Evolutionary conservation across 2,888 invertebrate species (phyloP), one percentile per base, ranked within the genome.

Genomic region (Diarsia mendica): DNA sequence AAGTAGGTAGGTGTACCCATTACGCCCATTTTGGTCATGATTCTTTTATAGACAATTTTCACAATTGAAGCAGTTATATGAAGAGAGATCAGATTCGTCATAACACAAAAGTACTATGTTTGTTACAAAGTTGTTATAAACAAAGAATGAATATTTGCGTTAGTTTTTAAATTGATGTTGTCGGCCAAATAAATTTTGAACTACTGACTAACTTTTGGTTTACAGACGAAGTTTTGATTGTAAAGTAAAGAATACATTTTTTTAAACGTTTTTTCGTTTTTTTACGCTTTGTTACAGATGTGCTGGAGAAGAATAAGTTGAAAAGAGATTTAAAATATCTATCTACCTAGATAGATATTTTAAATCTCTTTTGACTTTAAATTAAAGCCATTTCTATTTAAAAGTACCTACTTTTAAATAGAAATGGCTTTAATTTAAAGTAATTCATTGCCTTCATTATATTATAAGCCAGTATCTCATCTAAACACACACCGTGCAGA

Each of bases 181-280:
- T 82, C 55, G 33, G 55, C 13, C 18, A 55, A 55, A 76, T 78
- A 75, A 67, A 78, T 81, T 66, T 48, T 28, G 15, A 74, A 51
- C 64, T 73, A 64, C 23, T 48, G 11, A 39, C 39, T 39, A 75
- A 75, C 53, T 78, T 78, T 75, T 33, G 15, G 44, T 81, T 78
- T 61, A 81, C 75, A 67, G 48, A 23, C 9, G 23, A 81, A 78
- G 76, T 82, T 82, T 81, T 13, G 51, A 60, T 66, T 74, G 28
- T 49, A 33, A 64, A 64, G 28, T 64, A 65, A 63, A 61, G 13
- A 44, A 28, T 28, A 28, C 28, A 28, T 9, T 67, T 61, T 44
- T 53, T 9, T 11, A 61, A 75, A 53, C 20, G 28, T 28, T n/a
- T n/a, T n/a, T n/a, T n/a, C 18, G 23, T 49, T 61, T 33, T 15